These are phyloP conservation scores for Sphenopsis melanotis DNA, from an alignment of 2,797 vertebrate genomes.

Conservation along the genomic window DNA sequence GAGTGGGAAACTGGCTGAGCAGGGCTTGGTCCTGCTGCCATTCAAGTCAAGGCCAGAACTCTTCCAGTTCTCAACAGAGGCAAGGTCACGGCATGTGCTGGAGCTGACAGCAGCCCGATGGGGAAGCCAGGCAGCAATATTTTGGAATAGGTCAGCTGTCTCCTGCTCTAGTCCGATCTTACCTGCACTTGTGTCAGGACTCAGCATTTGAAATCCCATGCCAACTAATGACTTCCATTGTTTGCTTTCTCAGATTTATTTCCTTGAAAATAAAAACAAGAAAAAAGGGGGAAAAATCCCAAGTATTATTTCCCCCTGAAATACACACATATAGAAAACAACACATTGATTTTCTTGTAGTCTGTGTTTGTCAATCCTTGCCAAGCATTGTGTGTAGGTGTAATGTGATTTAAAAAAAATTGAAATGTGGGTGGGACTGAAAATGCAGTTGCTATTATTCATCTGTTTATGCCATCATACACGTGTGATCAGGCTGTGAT, in stretches of 20 bases:
- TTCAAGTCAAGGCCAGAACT: conserved; percentile 10
- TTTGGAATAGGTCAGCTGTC: not conserved
- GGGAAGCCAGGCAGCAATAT: not conserved
- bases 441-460: conserved; percentile 42
- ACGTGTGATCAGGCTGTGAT: conserved; percentile 9
- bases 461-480: conserved; percentile 26
- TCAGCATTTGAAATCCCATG: not conserved
- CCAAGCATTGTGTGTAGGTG: not conserved
- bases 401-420: not conserved
- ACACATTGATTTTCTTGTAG: not conserved
- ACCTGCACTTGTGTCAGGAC: not conserved
- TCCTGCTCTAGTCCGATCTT: not conserved
- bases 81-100: not conserved
- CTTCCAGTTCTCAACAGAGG: not conserved
- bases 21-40: conserved; percentile 3
- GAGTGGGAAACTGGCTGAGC: not conserved
- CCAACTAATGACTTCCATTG: not conserved
- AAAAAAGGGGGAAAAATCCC: fast-evolving
- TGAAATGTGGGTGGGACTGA: conserved; percentile 36
- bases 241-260: not conserved
- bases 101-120: fast-evolving
- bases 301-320: not conserved
- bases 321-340: not conserved
- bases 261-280: not conserved
- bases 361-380: not conserved